Base-by-base conservation (phyloP, 64 coral and sea anemone species). In the Pocillopora damicornis region DNA sequence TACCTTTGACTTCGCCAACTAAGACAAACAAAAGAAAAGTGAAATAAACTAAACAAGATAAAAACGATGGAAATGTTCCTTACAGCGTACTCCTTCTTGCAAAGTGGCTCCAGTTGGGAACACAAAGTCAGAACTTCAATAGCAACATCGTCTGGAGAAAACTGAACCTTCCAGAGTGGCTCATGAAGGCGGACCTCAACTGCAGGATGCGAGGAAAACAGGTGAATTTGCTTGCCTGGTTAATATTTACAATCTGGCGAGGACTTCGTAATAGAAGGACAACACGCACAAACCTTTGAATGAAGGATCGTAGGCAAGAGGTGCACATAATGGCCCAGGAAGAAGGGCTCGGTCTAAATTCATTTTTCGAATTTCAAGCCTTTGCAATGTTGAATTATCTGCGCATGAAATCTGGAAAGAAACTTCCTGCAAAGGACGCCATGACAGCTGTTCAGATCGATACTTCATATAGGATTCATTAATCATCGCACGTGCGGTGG, bases 171-270 rank as follows among this genome's bases (percentile, higher is more conserved):
- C 96, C 96, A 99, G 4, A 99, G 72, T 25, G 96, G 96, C n/a
- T 99, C 96, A 78, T 99, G 88, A 37, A 99, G 93, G 22, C 93
- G 93, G 18, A 99, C 93, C 80, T 99, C 93, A 11, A 99, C 96
- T 99, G 65, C 15, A 88, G 73, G 34, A 81, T 20, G 7, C 62
- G 57, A 22, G 74, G 22, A 87, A 79, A 75, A 87, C 23, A 61
- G 22, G 20, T 83, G 74, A 38, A 75, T 81, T 71, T 61, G 2
- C n/a, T 36, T 15, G 34, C 26, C 57, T 61, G 37, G 73, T 51
- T 59, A 71, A 34, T 15, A 83, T 15, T 62, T n/a, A 62, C 13
- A 37, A 30, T 7, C n/a, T 35, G 22, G 23, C 18, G 15, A 61
- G 6, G 57, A 76, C 15, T n/a, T 68, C 5, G 38, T 58, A 81